These are phyloP conservation scores for Takifugu flavidus DNA, from an alignment of 2,113 vertebrate genomes.

Conservation along the genomic window DNA sequence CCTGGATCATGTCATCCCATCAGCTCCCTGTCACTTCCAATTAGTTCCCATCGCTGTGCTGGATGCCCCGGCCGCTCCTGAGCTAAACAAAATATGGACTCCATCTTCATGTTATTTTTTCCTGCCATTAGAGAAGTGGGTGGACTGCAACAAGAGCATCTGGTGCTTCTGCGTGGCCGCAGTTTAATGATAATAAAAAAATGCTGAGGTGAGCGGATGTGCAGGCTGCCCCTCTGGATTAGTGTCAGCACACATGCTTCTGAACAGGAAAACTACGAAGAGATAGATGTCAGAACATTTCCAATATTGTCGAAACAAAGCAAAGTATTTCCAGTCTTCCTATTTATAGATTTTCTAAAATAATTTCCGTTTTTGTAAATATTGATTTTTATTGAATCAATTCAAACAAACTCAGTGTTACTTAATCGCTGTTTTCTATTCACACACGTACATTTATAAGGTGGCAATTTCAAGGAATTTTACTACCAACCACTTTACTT, in stretches of 20 bases:
- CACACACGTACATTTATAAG: too few species aligned
- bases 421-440: too few species aligned
- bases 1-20: constrained; percentile 37
- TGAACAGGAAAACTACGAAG: constrained; percentile 14
- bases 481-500: too few species aligned
- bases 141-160: constrained; percentile 22
- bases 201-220: constrained; percentile 3
- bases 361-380: too few species aligned
- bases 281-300: too few species aligned
- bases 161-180: constrained; percentile 8
- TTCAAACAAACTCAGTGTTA: too few species aligned
- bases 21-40: constrained; percentile 50
- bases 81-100: constrained; percentile 34
- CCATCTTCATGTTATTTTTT: constrained; percentile 20
- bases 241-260: constrained; percentile 29
- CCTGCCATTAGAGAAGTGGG: constrained; percentile 17
- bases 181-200: constrained; percentile 10
- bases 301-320: too few species aligned
- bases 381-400: too few species aligned
- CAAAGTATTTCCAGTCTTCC: too few species aligned
- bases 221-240: constrained; percentile 2
- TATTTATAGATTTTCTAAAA: too few species aligned
- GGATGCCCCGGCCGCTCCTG: constrained; percentile 12
- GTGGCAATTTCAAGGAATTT: too few species aligned
- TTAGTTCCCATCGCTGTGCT: constrained; percentile 55